These are phyloP conservation scores for Coelopa frigida DNA, from an alignment of 1,140 invertebrate genomes.

Conservation along the genomic window DNA sequence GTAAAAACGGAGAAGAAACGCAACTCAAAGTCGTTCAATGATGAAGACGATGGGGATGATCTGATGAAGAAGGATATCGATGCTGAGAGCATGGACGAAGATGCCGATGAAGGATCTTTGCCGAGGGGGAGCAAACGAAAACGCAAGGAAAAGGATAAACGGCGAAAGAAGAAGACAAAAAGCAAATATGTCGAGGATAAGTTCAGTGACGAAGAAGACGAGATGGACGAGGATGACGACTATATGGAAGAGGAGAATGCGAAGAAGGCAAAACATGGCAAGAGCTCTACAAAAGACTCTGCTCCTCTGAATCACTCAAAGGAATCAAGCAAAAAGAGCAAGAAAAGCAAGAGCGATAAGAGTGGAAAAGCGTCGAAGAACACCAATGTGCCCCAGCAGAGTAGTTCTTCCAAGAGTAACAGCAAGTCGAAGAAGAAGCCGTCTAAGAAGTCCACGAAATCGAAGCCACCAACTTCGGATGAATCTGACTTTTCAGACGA, in stretches of 20 bases:
- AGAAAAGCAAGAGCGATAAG: constrained; percentile 11
- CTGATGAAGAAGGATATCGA: constrained; percentile 18
- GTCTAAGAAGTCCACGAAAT: constrained; percentile 2
- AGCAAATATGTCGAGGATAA: background rate
- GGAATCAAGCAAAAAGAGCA: constrained; percentile 9
- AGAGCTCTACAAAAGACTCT: no score
- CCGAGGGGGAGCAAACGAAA: constrained; percentile 38
- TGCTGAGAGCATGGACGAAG: constrained; percentile 5
- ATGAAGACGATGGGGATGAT: background rate
- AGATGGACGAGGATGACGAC: constrained; percentile 10
- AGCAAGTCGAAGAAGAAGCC: constrained; percentile 1
- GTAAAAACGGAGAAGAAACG: constrained; percentile 1
- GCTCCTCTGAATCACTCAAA: no score
- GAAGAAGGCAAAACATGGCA: no score
- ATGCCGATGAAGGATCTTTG: constrained; percentile 40
- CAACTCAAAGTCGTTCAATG: no score
- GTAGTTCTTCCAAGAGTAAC: background rate
- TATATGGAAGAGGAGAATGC: background rate
- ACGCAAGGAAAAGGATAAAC: constrained; percentile 42
- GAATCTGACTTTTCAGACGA: constrained; percentile 5
- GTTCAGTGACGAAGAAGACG: constrained; percentile 1
- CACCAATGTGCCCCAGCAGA: no score
- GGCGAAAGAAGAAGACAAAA: constrained; percentile 42
- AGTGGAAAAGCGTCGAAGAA: constrained; percentile 6
- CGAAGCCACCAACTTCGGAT: background rate